Conservation (phyloP, 2,888 invertebrate species). For the Drosophila merina region DNA sequence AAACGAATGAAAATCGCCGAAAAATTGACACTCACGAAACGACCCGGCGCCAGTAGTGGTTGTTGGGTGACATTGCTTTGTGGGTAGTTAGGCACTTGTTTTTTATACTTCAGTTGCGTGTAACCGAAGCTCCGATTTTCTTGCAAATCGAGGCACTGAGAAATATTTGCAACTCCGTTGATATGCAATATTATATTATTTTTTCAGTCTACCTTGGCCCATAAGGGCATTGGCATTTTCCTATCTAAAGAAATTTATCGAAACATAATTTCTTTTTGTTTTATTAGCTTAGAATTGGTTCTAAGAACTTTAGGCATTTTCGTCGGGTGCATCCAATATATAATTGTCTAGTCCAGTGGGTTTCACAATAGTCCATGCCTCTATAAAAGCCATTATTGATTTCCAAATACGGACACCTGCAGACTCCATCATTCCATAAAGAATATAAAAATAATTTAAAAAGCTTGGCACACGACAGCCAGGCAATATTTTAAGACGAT, state of each 20-base stretch:
- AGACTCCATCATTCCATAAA: conserved; percentile 25
- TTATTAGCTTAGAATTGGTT: neutral
- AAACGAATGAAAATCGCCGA: conserved; percentile 38
- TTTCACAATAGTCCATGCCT: conserved; percentile 30
- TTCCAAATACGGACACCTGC: conserved; percentile 43
- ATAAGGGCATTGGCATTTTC: too few species aligned
- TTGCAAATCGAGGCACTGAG: conserved; percentile 39
- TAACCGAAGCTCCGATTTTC: conserved; percentile 61
- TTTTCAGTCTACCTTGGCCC: too few species aligned
- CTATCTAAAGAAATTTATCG: too few species aligned
- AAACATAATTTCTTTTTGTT: too few species aligned
- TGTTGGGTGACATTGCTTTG: conserved; percentile 41
- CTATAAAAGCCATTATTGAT: conserved; percentile 11
- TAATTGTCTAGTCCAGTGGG: conserved; percentile 1
- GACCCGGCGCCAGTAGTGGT: conserved; percentile 34
- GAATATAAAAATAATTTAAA: conserved; percentile 30
- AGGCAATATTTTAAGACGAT: conserved; percentile 22
- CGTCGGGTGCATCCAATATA: neutral
- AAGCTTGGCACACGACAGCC: conserved; percentile 17
- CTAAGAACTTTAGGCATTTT: neutral
- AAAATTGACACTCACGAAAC: conserved; percentile 43
- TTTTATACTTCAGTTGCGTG: conserved; percentile 55
- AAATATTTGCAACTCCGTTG: neutral
- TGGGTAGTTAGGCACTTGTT: conserved; percentile 37
- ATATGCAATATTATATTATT: neutral